Conservation (phyloP, 2,797 vertebrate genomes). For the Macropus fuliginosus region DNA sequence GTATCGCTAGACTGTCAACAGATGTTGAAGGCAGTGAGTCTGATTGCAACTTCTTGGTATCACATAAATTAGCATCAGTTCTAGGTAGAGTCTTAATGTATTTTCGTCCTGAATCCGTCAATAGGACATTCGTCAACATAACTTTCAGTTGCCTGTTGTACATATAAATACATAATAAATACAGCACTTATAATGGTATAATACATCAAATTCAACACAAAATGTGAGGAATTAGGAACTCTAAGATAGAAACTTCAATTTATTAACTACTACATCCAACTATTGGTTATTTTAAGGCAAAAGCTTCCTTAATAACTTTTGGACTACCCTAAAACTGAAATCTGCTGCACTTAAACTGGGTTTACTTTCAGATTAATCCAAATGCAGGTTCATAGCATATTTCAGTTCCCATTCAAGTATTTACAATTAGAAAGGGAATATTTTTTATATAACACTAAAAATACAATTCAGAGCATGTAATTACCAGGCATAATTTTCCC, state of each 20-base stretch:
- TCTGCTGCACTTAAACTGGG: conserved; percentile 22
- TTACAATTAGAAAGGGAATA: background rate
- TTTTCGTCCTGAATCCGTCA: conserved; percentile 87
- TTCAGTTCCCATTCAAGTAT: background rate
- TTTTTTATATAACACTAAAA: background rate
- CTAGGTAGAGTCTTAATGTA: conserved; percentile 83
- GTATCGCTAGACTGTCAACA: conserved; percentile 84
- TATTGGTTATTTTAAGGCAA: background rate
- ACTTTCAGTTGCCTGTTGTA: conserved; percentile 89
- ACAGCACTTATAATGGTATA: conserved; percentile 71
- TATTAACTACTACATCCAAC: conserved; percentile 40
- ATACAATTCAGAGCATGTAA: background rate
- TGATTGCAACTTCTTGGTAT: conserved; percentile 83
- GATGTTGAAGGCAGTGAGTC: conserved; percentile 84
- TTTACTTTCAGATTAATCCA: conserved; percentile 50
- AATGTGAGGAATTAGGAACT: conserved; percentile 56
- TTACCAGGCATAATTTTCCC: background rate
- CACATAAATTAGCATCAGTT: conserved; percentile 85
- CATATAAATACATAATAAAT: conserved; percentile 84
- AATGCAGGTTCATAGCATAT: background rate
- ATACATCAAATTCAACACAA: conserved; percentile 67
- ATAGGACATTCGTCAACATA: conserved; percentile 88
- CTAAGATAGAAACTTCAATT: conserved; percentile 57
- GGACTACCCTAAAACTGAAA: conserved; percentile 53
- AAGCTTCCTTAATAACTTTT: conserved; percentile 34